phyloP scores from a whole-genome alignment of 2,888 invertebrate genomes.

The Beris morrisii region DNA sequence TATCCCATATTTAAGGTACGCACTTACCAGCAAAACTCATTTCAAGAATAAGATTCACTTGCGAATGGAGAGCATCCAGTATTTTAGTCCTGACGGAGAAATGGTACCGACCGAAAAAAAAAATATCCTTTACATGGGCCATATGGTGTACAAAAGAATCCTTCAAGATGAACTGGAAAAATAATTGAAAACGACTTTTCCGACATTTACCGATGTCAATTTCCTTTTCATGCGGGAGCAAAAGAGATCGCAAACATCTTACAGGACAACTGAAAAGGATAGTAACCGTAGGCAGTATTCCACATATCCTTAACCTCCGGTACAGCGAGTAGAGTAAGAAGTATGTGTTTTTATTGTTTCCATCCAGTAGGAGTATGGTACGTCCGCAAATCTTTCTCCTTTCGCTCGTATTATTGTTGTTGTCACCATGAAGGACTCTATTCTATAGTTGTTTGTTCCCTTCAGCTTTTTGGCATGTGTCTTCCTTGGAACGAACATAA shows the following conservation, averaged over 20 bases:
- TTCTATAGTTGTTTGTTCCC: too few species aligned
- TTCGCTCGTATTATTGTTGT: neutral
- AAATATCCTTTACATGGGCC: too few species aligned
- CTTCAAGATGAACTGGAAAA: slow-evolving; percentile 29
- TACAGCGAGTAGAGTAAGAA: slow-evolving; percentile 6
- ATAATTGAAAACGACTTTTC: slow-evolving; percentile 31
- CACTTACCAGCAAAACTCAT: neutral
- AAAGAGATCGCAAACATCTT: slow-evolving; percentile 1
- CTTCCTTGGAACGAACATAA: too few species aligned
- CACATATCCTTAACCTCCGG: slow-evolving; percentile 1
- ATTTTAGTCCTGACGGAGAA: too few species aligned
- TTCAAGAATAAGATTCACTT: too few species aligned
- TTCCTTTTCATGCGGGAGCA: neutral
- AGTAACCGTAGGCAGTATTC: neutral
- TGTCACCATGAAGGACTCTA: too few species aligned
- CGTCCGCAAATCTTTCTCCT: slow-evolving; percentile 1
- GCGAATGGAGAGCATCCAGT: too few species aligned
- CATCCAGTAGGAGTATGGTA: neutral
- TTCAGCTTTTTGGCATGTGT: too few species aligned
- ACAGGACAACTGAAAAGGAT: slow-evolving; percentile 6
- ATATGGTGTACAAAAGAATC: slow-evolving; percentile 5
- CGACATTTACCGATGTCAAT: slow-evolving; percentile 22
- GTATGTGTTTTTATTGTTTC: slow-evolving; percentile 11
- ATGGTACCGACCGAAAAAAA: too few species aligned
- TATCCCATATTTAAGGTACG: neutral